Conservation (phyloP, 2,888 invertebrate genomes). For the Danaus chrysippus region DNA sequence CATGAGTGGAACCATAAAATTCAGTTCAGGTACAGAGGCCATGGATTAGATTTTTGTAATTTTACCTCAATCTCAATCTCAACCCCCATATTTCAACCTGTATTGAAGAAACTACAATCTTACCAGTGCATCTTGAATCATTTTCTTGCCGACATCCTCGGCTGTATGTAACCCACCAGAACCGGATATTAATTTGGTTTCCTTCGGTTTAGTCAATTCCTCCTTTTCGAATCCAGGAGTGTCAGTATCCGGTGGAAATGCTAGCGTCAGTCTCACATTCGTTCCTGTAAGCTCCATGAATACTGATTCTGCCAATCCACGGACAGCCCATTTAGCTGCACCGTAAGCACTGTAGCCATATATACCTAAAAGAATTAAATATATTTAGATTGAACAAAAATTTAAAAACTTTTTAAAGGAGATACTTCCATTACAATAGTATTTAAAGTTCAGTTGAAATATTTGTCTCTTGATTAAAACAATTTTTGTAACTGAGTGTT, state of each 20-base stretch:
- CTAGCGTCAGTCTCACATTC: conserved; percentile 89
- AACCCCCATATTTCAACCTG: too few species aligned
- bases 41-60: too few species aligned
- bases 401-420: too few species aligned
- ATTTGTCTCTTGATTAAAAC: too few species aligned
- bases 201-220: conserved; percentile 90
- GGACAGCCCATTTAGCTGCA: conserved; percentile 95
- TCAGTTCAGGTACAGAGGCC: too few species aligned
- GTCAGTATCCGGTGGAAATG: conserved; percentile 97
- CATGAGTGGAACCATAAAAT: too few species aligned
- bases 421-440: too few species aligned
- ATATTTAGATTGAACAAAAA: conserved; percentile 1
- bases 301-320: conserved; percentile 96
- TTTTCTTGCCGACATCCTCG: conserved; percentile 86
- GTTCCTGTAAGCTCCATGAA: conserved; percentile 94
- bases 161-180: conserved; percentile 87
- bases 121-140: conserved; percentile 91
- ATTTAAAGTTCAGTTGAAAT: too few species aligned
- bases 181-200: conserved; percentile 92
- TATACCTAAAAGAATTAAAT: conserved; percentile 78
- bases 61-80: too few species aligned
- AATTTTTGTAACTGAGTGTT: too few species aligned
- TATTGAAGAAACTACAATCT: conserved; percentile 31
- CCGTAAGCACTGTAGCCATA: conserved; percentile 96
- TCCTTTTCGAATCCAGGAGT: conserved; percentile 97